phyloP scores from a whole-genome alignment of 2,797 vertebrate genomes.

The Spea hammondii region DNA sequence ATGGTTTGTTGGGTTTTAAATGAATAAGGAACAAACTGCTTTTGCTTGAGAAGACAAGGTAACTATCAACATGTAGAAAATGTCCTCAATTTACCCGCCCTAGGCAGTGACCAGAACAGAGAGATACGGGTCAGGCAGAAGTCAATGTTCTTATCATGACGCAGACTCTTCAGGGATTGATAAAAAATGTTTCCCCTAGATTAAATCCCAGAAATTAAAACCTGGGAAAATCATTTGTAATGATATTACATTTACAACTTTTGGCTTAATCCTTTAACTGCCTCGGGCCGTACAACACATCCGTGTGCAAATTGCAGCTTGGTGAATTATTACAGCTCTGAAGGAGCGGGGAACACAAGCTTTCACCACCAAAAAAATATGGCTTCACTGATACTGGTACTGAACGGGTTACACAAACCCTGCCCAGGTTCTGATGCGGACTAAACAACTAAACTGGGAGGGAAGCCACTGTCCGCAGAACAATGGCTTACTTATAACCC shows the following conservation, averaged over 20 bases:
- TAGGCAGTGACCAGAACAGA: conserved; percentile 28
- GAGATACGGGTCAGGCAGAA: conserved; percentile 41
- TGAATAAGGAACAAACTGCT: conserved; percentile 29
- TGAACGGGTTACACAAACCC: neutral
- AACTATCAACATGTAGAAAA: conserved; percentile 18
- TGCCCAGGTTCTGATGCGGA: too few species aligned
- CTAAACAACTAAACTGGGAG: too few species aligned
- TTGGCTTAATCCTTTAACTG: conserved; percentile 29
- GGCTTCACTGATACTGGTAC: neutral
- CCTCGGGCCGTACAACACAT: conserved; percentile 14
- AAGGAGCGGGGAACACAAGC: too few species aligned
- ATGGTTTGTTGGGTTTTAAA: conserved; percentile 22
- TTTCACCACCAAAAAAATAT: neutral
- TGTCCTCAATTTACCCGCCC: conserved; percentile 5
- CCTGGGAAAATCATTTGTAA: conserved; percentile 48
- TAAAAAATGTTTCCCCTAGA: conserved; percentile 39
- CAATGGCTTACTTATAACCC: too few species aligned
- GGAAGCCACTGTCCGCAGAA: too few species aligned
- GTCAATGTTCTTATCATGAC: conserved; percentile 42
- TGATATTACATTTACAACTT: conserved; percentile 47
- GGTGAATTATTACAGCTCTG: neutral
- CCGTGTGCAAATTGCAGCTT: conserved; percentile 7
- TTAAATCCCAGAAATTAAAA: conserved; percentile 48
- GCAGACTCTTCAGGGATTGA: conserved; percentile 26
- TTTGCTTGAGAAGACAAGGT: conserved; percentile 6